Percentiles rank a stretch among this genome's conserved stretches.
These are phyloP conservation scores for Celastrina argiolus DNA, from an alignment of 2,888 invertebrate genomes.

Conservation along the genomic window DNA sequence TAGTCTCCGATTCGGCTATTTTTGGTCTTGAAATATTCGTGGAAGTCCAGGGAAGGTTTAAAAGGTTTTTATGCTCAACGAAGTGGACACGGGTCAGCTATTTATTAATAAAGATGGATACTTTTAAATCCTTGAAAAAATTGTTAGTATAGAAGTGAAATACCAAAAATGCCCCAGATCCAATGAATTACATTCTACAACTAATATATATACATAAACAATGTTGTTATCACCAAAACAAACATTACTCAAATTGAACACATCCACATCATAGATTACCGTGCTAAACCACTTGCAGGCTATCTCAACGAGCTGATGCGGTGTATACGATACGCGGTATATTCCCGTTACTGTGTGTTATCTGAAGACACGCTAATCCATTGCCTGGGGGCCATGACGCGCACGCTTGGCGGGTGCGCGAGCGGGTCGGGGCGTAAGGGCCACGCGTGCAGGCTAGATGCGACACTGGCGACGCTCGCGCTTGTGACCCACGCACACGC, in stretches of 20 bases:
- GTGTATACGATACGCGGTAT: constrained; percentile 55
- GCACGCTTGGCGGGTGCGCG: constrained; percentile 49
- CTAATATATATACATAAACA: too few relatives aligned
- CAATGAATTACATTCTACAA: too few relatives aligned
- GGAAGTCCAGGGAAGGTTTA: too few relatives aligned
- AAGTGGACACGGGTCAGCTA: too few relatives aligned
- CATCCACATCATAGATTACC: background rate
- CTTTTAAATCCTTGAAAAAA: too few relatives aligned
- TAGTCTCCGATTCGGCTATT: too few relatives aligned
- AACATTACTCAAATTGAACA: background rate
- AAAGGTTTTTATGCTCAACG: too few relatives aligned
- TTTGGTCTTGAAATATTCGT: too few relatives aligned
- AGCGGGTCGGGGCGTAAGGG: constrained; percentile 61
- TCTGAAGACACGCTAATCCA: constrained; percentile 54
- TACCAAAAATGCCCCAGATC: too few relatives aligned
- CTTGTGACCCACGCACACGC: constrained; percentile 48
- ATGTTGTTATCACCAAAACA: background rate
- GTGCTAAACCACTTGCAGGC: constrained; percentile 43
- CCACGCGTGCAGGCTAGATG: constrained; percentile 58
- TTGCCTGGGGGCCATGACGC: constrained; percentile 45
- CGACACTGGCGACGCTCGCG: constrained; percentile 51
- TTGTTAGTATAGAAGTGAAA: too few relatives aligned
- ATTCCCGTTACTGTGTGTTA: constrained; percentile 53
- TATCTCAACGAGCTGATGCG: constrained; percentile 65
- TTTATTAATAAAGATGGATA: too few relatives aligned